Conservation (phyloP, 2,888 invertebrate genomes). For the Bursaphelenchus okinawaensis region DNA sequence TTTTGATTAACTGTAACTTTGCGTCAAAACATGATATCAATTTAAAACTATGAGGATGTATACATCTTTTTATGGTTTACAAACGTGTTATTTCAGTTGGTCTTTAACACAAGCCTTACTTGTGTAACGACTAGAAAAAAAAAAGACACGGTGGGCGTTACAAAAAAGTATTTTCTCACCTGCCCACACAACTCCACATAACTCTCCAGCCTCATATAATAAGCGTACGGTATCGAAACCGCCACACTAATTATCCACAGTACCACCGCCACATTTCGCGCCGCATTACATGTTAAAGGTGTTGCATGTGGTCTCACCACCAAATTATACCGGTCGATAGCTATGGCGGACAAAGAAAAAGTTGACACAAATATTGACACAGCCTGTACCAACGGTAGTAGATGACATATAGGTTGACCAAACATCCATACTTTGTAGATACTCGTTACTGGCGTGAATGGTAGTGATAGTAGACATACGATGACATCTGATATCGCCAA, state of each 20-base stretch:
- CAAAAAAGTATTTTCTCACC: slow-evolving; percentile 17
- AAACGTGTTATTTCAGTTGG: neutral
- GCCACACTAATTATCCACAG: slow-evolving; percentile 66
- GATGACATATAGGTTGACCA: slow-evolving; percentile 79
- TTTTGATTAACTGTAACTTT: no score
- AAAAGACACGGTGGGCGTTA: no score
- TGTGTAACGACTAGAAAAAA: no score
- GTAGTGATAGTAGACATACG: slow-evolving; percentile 83
- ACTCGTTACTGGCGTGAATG: slow-evolving; percentile 88
- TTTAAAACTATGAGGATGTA: no score
- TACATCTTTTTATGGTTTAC: neutral
- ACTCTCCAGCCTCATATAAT: slow-evolving; percentile 65
- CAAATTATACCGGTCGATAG: slow-evolving; percentile 36
- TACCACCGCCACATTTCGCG: slow-evolving; percentile 28
- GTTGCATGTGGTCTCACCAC: slow-evolving; percentile 30
- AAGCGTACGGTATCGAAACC: slow-evolving; percentile 82
- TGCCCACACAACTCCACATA: slow-evolving; percentile 57
- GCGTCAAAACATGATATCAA: no score
- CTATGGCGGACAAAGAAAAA: slow-evolving; percentile 35
- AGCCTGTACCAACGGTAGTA: slow-evolving; percentile 79
- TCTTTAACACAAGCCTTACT: no score
- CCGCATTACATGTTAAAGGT: slow-evolving; percentile 22
- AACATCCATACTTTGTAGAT: slow-evolving; percentile 85
- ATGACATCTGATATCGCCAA: slow-evolving; percentile 87
- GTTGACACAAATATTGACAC: slow-evolving; percentile 41